These are phyloP conservation scores for Sternotherus odoratus DNA, from an alignment of 2,797 vertebrate genomes.

Conservation along the genomic window DNA sequence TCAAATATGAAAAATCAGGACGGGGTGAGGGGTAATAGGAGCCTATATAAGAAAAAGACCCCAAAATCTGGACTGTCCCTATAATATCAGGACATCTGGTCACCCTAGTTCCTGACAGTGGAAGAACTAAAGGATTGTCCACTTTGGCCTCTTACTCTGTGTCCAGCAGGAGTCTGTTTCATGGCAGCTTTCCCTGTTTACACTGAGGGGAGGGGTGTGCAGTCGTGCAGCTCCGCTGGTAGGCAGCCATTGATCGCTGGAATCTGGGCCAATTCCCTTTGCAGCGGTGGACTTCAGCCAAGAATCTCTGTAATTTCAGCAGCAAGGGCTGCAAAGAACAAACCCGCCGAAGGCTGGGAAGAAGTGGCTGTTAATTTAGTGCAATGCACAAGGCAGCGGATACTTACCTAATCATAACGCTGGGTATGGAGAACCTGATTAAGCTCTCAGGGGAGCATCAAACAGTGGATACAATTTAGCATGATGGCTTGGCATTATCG, in stretches of 20 bases:
- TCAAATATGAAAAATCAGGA: too few relatives aligned
- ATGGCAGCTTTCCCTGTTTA: not conserved
- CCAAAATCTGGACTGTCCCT: too few relatives aligned
- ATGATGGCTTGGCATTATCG: fast-evolving
- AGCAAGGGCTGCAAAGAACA: not conserved
- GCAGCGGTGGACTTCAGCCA: not conserved
- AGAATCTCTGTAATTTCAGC: not conserved
- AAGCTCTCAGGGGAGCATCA: fast-evolving
- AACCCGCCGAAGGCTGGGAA: fast-evolving
- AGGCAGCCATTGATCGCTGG: not conserved
- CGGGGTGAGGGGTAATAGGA: too few relatives aligned
- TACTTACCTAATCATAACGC: fast-evolving
- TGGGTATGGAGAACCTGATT: not conserved
- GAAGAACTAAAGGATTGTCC: not conserved
- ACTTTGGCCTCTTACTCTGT: not conserved
- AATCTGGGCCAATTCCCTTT: not conserved
- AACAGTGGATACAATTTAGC: fast-evolving
- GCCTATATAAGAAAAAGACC: too few relatives aligned
- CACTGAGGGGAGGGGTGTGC: too few relatives aligned
- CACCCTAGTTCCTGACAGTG: not conserved
- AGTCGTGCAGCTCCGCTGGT: not conserved
- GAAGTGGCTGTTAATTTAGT: not conserved
- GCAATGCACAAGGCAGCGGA: not conserved
- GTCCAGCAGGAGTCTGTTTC: not conserved
- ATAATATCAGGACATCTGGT: too few relatives aligned